Evolutionary conservation across 1,140 invertebrate genomes (phyloP).

Genomic region (Solenopsis fugax): DNA sequence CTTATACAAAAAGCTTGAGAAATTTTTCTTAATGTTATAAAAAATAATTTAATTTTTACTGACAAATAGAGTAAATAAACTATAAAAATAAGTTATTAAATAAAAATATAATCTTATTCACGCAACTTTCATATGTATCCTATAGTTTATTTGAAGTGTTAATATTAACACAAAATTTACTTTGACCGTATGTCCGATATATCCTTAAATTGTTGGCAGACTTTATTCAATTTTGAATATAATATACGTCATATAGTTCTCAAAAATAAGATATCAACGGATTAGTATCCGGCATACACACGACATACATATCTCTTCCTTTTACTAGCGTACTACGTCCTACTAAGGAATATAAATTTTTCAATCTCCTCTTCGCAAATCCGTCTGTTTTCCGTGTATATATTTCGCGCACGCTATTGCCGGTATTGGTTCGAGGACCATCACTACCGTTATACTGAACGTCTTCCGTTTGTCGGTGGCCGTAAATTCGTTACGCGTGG

Average conservation of each 20-base stretch:
- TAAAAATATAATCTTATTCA: no score
- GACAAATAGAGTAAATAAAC: no score
- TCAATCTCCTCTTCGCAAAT: background rate
- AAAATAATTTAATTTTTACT: no score
- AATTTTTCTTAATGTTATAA: no score
- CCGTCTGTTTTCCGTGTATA: background rate
- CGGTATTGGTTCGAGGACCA: conserved; percentile 9
- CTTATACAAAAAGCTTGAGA: no score
- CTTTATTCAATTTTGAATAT: background rate
- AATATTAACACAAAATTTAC: no score
- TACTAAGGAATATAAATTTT: background rate
- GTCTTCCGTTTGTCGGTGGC: conserved; percentile 35
- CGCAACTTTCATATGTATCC: no score
- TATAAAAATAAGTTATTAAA: no score
- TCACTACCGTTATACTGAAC: conserved; percentile 17
- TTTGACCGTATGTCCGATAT: no score
- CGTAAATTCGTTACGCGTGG: conserved; percentile 58
- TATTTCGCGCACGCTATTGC: background rate
- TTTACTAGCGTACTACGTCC: background rate
- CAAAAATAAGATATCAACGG: background rate
- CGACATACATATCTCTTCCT: background rate
- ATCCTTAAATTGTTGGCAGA: no score
- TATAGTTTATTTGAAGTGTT: no score
- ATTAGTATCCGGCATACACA: background rate
- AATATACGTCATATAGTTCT: background rate